A percentile compares a stretch with the other conserved stretches of the same genome.
phyloP scores from a whole-genome alignment of 1,140 invertebrate genomes.

The Eufriesea mexicana region DNA sequence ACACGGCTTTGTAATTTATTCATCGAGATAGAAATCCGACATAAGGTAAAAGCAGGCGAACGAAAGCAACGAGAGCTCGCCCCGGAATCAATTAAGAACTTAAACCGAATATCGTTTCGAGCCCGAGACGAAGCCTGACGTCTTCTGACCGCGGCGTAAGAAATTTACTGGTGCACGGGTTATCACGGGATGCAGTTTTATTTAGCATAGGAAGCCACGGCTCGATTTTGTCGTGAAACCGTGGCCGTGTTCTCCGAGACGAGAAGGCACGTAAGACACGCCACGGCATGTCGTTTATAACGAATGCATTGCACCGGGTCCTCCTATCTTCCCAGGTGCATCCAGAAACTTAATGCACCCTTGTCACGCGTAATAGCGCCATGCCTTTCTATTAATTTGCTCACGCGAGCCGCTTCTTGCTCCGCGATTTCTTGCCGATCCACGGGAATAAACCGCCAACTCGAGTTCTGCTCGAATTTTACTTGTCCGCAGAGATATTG shows the following conservation, averaged over 20 bases:
- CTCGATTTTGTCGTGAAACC: conserved; percentile 19
- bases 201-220: conserved; percentile 11
- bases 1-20: background rate
- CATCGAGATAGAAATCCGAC: background rate
- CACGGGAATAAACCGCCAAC: background rate
- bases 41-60: background rate
- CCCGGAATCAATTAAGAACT: conserved; percentile 10
- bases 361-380: conserved; percentile 47
- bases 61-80: background rate
- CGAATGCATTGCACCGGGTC: conserved; percentile 5
- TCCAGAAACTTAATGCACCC: conserved; percentile 51
- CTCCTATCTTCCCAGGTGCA: conserved; percentile 40
- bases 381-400: background rate
- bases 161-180: background rate
- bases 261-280: conserved; percentile 17
- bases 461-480: no score
- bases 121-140: background rate
- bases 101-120: conserved; percentile 8
- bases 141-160: background rate
- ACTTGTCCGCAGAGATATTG: no score
- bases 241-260: conserved; percentile 1
- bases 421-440: background rate
- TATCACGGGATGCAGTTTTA: background rate
- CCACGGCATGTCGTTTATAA: conserved; percentile 28
- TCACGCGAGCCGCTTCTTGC: conserved; percentile 1